A percentile compares a stretch with the other conserved stretches of the same genome.
Conservation (phyloP, 2,797 vertebrate genomes). For the Onychomys torridus region DNA sequence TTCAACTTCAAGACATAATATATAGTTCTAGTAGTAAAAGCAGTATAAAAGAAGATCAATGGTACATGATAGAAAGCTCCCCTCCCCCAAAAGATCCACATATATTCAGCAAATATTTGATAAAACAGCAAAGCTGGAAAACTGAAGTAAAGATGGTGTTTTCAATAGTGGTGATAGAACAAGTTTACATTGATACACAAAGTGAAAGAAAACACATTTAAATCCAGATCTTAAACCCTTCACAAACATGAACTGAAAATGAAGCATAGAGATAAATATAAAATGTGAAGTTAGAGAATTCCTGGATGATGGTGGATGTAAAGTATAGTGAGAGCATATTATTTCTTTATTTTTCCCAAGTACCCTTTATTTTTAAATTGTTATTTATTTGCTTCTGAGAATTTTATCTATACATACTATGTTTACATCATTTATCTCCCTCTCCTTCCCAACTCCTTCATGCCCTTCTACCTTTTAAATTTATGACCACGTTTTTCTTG, state of each 20-base stretch:
- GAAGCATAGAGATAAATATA: not conserved
- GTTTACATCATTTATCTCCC: not conserved
- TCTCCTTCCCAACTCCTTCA: not conserved
- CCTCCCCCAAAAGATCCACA: fast-evolving
- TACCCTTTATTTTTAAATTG: not conserved
- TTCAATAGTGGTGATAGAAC: not conserved
- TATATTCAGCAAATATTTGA: not conserved
- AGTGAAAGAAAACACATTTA: not conserved
- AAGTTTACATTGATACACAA: not conserved
- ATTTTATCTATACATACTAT: not conserved
- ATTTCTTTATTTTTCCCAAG: not conserved
- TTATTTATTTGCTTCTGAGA: not conserved
- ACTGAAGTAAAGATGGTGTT: not conserved
- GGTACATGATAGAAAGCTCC: not conserved
- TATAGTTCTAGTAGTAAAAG: not conserved
- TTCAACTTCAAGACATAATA: not conserved
- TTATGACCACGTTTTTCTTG: not conserved
- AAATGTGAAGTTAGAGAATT: not conserved
- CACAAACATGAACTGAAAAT: not conserved
- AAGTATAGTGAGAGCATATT: too few relatives aligned
- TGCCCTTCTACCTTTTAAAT: not conserved
- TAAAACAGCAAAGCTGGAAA: not conserved
- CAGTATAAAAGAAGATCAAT: not conserved
- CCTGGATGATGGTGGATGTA: not conserved
- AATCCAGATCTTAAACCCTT: not conserved